Evolutionary conservation across 2,888 invertebrate genomes (phyloP).

Genomic region (Synergus umbraculus): DNA sequence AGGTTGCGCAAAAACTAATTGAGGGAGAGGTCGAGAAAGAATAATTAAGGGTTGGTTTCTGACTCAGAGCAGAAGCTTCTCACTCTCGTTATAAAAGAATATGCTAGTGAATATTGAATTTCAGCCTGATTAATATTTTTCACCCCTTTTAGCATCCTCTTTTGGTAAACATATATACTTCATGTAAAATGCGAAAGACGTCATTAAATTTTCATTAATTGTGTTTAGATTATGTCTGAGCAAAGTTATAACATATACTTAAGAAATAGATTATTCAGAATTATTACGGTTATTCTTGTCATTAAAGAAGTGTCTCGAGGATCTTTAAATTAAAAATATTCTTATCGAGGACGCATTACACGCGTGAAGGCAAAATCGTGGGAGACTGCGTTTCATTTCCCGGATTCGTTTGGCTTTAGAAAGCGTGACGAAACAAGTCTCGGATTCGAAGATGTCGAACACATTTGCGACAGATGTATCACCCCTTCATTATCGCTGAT

Average conservation of each 20-base stretch:
- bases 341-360: not conserved
- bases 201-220: no score
- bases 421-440: conserved; percentile 62
- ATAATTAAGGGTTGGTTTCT: conserved; percentile 54
- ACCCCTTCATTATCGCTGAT: conserved; percentile 4
- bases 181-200: no score
- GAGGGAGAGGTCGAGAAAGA: not conserved
- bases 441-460: conserved; percentile 40
- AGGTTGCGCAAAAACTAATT: not conserved
- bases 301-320: not conserved
- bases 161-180: no score
- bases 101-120: no score
- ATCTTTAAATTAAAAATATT: not conserved
- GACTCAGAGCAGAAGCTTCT: conserved; percentile 56
- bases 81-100: not conserved
- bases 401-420: conserved; percentile 59
- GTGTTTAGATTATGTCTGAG: not conserved
- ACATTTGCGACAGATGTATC: conserved; percentile 44
- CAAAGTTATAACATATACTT: not conserved
- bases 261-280: not conserved
- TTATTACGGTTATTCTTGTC: not conserved
- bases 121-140: not conserved
- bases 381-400: conserved; percentile 52
- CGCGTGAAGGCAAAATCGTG: not conserved
- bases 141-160: not conserved